Percentiles rank a stretch among this genome's conserved stretches.
Evolutionary conservation across 1,140 invertebrate genomes (phyloP).

Genomic region (Drosophila biarmipes): DNA sequence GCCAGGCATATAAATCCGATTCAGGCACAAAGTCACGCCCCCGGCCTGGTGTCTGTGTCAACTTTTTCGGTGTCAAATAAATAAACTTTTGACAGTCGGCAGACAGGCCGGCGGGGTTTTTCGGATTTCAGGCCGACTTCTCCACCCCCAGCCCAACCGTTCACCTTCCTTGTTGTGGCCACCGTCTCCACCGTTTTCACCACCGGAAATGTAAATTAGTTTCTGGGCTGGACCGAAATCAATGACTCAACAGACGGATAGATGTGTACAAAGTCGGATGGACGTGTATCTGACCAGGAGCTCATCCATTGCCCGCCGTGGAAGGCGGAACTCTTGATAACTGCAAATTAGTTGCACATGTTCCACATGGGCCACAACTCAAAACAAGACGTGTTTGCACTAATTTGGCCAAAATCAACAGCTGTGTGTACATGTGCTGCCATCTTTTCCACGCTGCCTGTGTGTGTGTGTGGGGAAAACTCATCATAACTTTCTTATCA

Average conservation of each 20-base stretch:
- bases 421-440: constrained; percentile 70
- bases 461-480: constrained; percentile 64
- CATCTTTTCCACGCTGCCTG: constrained; percentile 1
- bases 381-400: constrained; percentile 81
- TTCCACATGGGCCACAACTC: constrained; percentile 65
- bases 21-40: constrained; percentile 34
- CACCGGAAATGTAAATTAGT: constrained; percentile 56
- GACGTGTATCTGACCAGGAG: not conserved
- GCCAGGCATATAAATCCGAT: constrained; percentile 75
- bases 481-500: constrained; percentile 83
- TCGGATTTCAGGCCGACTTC: not conserved
- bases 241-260: constrained; percentile 25
- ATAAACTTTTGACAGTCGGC: constrained; percentile 79
- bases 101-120: constrained; percentile 57
- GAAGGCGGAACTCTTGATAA: constrained; percentile 43
- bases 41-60: constrained; percentile 72
- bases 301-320: not conserved
- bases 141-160: not conserved
- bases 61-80: constrained; percentile 79
- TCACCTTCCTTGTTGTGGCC: not conserved
- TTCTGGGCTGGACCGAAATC: not conserved
- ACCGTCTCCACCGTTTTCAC: not conserved
- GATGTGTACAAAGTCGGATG: no score
- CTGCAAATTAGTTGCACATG: constrained; percentile 82
- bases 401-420: constrained; percentile 83